Conservation (phyloP, 2,113 vertebrate species). For the Lipotes vexillifer region DNA sequence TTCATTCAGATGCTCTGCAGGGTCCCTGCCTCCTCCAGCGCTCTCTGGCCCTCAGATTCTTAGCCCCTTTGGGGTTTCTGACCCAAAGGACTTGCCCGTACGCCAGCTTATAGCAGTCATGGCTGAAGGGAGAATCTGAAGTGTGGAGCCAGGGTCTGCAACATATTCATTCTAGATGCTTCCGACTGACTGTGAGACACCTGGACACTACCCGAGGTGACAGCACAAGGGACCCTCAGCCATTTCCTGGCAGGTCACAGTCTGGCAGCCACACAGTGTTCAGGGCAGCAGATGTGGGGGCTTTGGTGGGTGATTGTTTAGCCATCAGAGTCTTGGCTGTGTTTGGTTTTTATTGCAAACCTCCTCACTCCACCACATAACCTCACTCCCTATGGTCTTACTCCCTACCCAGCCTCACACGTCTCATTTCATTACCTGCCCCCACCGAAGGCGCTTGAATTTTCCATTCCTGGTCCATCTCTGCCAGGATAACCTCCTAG, state of each 20-base stretch:
- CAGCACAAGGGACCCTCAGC: not conserved
- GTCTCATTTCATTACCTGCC: not conserved
- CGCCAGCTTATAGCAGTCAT: too few relatives aligned
- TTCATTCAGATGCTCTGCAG: not conserved
- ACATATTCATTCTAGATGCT: not conserved
- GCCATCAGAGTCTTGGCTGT: not conserved
- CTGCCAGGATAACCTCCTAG: not conserved
- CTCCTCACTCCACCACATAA: not conserved
- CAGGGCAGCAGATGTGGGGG: not conserved
- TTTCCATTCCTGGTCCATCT: not conserved
- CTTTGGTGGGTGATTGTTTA: too few relatives aligned
- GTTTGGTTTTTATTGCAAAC: not conserved
- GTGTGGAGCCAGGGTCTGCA: too few relatives aligned
- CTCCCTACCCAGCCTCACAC: not conserved
- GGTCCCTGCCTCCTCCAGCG: not conserved
- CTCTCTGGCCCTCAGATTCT: not conserved
- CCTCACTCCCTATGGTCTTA: not conserved
- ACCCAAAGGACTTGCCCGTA: not conserved
- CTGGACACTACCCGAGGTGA: not conserved
- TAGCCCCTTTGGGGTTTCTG: not conserved
- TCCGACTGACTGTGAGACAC: not conserved
- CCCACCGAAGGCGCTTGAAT: not conserved
- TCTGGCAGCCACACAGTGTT: accelerated
- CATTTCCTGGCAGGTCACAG: not conserved
- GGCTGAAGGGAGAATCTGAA: not conserved